phyloP scores from a whole-genome alignment of 2,113 vertebrate genomes.

The Alexandromys fortis region DNA sequence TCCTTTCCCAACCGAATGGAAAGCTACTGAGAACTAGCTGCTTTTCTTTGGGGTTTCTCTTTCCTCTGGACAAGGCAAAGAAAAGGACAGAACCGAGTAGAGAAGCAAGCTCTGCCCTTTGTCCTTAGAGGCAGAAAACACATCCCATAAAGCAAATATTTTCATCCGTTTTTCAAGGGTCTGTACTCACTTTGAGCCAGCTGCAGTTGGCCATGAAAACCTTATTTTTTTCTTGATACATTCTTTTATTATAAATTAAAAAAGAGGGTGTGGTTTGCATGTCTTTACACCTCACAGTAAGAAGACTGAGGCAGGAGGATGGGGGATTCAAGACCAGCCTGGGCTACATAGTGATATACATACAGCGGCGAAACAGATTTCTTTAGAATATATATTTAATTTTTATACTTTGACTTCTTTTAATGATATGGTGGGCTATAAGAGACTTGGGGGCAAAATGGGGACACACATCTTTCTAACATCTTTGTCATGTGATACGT shows the following conservation, averaged over 20 bases:
- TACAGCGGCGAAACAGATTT: not conserved
- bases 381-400: too few species aligned
- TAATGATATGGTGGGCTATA: not conserved
- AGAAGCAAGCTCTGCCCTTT: not conserved
- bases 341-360: not conserved
- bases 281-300: not conserved
- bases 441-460: not conserved
- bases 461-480: not conserved
- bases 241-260: not conserved
- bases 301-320: not conserved
- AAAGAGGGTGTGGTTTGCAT: not conserved
- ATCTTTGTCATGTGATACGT: not conserved
- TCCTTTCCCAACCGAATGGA: conserved; percentile 70
- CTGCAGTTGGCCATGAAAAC: not conserved
- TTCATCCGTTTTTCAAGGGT: not conserved
- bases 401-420: not conserved
- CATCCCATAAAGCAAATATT: not conserved
- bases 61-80: not conserved
- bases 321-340: not conserved
- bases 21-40: conserved; percentile 65
- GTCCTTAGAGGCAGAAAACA: not conserved
- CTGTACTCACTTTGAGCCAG: not conserved
- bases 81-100: not conserved
- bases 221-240: not conserved
- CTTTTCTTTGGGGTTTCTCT: not conserved